These are phyloP conservation scores for Petrophora chlorosata DNA, from an alignment of 2,888 invertebrate genomes.

Conservation along the genomic window DNA sequence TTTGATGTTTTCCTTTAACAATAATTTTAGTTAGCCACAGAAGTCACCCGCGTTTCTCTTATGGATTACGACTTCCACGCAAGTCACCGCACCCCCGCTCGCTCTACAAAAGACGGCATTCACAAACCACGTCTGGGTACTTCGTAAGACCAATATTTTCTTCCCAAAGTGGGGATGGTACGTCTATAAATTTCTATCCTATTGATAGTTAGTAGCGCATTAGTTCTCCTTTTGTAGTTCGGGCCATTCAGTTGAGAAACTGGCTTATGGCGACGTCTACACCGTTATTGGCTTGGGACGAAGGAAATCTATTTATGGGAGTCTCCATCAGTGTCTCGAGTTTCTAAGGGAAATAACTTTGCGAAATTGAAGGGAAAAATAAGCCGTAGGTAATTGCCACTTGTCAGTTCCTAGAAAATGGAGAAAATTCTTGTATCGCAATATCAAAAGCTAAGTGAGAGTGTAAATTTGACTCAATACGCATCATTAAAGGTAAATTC, in stretches of 20 bases:
- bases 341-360: no score
- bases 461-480: no score
- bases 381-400: no score
- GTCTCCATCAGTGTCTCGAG: no score
- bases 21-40: no score
- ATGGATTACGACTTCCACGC: conserved; percentile 34
- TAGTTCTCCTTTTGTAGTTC: conserved; percentile 75
- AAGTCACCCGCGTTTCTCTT: conserved; percentile 1
- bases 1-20: no score
- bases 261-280: conserved; percentile 55
- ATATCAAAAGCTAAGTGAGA: no score
- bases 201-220: conserved; percentile 80
- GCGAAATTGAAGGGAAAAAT: no score
- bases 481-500: no score
- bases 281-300: conserved; percentile 46
- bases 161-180: conserved; percentile 70
- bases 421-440: no score
- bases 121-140: conserved; percentile 77
- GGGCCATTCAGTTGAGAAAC: conserved; percentile 71
- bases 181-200: conserved; percentile 75
- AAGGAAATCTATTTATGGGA: conserved; percentile 12
- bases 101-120: conserved; percentile 70
- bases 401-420: no score
- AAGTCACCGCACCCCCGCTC: conserved; percentile 40
- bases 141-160: conserved; percentile 81